Percentiles rank a stretch among this genome's conserved stretches.
phyloP scores from a whole-genome alignment of 2,888 invertebrate genomes.

The Leptogaster cylindrica region DNA sequence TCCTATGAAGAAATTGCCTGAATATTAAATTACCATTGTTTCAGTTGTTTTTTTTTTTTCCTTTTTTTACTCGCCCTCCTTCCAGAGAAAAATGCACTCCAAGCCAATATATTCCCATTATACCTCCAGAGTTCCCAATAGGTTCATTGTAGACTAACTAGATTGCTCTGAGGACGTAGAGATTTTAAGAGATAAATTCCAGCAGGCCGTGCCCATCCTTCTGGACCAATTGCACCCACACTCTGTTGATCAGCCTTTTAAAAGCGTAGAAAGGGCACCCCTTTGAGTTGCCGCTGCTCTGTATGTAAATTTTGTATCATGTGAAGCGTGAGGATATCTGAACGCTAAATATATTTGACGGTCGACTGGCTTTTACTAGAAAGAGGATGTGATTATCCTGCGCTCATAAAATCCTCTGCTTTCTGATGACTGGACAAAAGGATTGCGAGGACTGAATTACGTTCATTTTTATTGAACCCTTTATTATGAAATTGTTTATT shows the following conservation, averaged over 20 bases:
- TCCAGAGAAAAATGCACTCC: not conserved
- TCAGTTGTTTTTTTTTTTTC: no score
- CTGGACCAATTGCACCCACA: no score
- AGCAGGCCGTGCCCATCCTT: conserved; percentile 15
- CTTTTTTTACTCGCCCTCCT: not conserved
- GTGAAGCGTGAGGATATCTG: conserved; percentile 50
- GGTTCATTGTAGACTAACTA: conserved; percentile 31
- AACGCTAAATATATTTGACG: conserved; percentile 56
- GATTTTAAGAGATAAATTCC: conserved; percentile 25
- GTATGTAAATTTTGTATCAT: conserved; percentile 45
- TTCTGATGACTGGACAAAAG: conserved; percentile 36
- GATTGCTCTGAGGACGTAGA: conserved; percentile 16
- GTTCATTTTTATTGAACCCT: conserved; percentile 21
- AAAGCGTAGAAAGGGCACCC: not conserved
- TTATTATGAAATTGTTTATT: conserved; percentile 20
- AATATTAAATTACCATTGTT: conserved; percentile 19
- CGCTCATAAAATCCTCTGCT: conserved; percentile 36
- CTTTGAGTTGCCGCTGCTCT: conserved; percentile 5
- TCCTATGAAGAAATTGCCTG: conserved; percentile 8
- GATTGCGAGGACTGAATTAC: conserved; percentile 3
- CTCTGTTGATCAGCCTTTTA: conserved; percentile 18
- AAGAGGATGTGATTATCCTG: conserved; percentile 44
- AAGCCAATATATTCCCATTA: conserved; percentile 27
- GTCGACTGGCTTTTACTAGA: conserved; percentile 46
- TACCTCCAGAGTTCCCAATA: conserved; percentile 9